Conservation (phyloP, 2,113 vertebrate genomes). For the Ellobius talpinus region DNA sequence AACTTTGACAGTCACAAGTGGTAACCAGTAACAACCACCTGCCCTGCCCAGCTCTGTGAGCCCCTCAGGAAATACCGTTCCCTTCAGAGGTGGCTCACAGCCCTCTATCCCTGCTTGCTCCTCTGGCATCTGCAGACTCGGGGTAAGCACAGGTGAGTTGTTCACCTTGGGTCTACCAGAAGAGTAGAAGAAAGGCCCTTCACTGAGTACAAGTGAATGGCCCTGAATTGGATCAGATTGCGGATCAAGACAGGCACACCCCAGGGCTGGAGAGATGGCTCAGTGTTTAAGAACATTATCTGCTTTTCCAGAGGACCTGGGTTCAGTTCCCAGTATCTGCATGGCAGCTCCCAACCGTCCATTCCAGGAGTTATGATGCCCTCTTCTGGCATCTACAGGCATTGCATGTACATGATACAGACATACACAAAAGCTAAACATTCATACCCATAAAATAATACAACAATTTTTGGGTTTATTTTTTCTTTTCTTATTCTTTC, state of each 20-base stretch:
- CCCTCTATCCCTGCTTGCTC: not conserved
- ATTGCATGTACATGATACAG: not conserved
- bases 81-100: accelerated
- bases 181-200: not conserved
- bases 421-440: not conserved
- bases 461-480: not conserved
- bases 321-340: not conserved
- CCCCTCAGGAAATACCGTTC: not conserved
- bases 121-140: not conserved
- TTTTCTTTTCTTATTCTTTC: no score
- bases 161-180: not conserved
- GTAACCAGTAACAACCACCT: not conserved
- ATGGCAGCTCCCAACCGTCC: not conserved
- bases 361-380: not conserved
- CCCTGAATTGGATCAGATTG: not conserved
- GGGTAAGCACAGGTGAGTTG: accelerated
- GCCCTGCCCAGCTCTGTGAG: not conserved
- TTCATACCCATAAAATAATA: not conserved
- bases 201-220: not conserved
- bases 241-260: not conserved
- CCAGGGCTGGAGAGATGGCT: not conserved
- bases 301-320: not conserved
- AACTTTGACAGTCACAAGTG: not conserved
- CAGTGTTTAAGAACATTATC: not conserved
- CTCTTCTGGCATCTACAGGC: not conserved